Evolutionary conservation across 2,113 vertebrate genomes (phyloP).

Genomic region (Callipepla californica): DNA sequence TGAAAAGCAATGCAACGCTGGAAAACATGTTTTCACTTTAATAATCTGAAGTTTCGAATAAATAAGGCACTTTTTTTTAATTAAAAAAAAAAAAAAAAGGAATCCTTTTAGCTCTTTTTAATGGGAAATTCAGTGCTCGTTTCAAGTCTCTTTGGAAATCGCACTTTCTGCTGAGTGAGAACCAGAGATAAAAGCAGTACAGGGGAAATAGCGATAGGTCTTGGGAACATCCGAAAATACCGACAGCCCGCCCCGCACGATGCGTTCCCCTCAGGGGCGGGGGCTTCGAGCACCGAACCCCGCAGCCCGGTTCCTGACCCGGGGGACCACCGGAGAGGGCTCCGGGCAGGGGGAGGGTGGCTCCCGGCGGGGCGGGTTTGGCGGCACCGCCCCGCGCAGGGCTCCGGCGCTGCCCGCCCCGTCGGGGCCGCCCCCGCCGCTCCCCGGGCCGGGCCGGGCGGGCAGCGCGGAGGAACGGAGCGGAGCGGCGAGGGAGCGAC

Average conservation of each 20-base stretch:
- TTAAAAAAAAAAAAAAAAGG: background rate
- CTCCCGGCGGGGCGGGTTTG: background rate
- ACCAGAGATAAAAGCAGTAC: constrained; percentile 3
- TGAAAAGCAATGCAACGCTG: background rate
- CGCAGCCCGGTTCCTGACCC: background rate
- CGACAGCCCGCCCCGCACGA: background rate
- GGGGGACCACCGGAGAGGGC: background rate
- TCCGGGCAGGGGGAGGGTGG: background rate
- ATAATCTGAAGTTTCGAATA: background rate
- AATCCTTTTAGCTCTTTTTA: background rate
- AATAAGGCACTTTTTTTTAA: background rate
- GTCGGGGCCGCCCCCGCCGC: constrained; percentile 46
- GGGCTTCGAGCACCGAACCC: background rate
- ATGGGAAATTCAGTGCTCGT: background rate
- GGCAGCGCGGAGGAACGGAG: background rate
- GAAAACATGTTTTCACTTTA: background rate
- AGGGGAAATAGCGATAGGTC: background rate
- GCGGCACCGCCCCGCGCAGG: background rate
- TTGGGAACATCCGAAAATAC: background rate
- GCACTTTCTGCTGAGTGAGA: background rate
- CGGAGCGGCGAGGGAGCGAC: background rate
- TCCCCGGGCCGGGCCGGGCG: constrained; percentile 27
- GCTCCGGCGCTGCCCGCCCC: background rate
- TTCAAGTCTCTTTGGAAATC: background rate
- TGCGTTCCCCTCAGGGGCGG: background rate